phyloP scores from a whole-genome alignment of 30 jellyfish, hydroid and myxozoan species.

The Turritopsis rubra region DNA sequence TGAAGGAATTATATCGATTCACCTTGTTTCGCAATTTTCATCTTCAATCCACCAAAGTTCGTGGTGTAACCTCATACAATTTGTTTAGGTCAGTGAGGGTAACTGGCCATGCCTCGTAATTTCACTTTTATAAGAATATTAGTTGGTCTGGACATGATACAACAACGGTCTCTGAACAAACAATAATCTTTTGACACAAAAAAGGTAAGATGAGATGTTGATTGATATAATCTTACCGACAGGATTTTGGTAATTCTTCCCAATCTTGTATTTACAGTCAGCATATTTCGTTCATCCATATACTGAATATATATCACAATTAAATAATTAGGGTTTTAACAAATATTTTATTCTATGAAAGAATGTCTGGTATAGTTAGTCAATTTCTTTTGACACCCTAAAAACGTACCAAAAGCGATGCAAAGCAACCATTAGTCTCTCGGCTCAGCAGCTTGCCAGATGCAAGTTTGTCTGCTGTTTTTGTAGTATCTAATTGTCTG shows the following conservation, averaged over 20 bases:
- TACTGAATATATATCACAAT: conserved; percentile 26
- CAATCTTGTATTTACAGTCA: conserved; percentile 57
- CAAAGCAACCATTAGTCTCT: neutral
- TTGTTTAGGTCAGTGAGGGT: no score
- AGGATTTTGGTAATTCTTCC: conserved; percentile 55
- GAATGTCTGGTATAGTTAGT: no score
- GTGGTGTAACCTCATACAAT: no score
- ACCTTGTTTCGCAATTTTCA: neutral
- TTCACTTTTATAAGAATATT: no score
- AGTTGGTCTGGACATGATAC: no score
- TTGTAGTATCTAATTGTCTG: neutral
- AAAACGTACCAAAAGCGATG: neutral
- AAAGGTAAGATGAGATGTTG: no score
- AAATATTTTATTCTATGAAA: no score
- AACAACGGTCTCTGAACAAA: no score
- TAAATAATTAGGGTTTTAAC: no score
- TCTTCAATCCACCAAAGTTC: no score
- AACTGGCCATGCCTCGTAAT: no score
- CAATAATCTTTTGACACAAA: neutral
- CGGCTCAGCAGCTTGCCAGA: neutral
- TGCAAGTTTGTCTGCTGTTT: neutral
- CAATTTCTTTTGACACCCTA: neutral
- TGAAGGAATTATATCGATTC: no score
- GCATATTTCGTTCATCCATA: conserved; percentile 68
- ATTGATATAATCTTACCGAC: conserved; percentile 43